Percentiles rank a stretch among this genome's conserved stretches.
phyloP scores from a whole-genome alignment of 1,140 invertebrate genomes.

The Philotrypesis tridentata region DNA sequence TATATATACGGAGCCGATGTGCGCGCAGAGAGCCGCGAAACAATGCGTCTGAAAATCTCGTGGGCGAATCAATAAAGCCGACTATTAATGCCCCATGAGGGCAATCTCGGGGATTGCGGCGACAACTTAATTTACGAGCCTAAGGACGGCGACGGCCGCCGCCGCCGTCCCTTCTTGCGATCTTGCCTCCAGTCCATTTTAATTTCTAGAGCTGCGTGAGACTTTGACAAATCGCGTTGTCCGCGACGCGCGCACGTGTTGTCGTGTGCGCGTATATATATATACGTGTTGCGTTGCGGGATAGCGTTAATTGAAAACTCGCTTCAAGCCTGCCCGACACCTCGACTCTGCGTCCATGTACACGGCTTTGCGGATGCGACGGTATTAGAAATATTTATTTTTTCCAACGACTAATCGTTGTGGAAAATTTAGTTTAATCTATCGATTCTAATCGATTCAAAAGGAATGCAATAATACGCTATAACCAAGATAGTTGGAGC shows the following conservation, averaged over 20 bases:
- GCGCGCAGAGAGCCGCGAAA: too few species aligned
- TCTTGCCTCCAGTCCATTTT: conserved; percentile 14
- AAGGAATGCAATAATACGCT: too few species aligned
- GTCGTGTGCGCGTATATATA: neutral
- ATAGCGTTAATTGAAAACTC: conserved; percentile 22
- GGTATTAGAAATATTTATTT: neutral
- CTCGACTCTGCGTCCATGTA: too few species aligned
- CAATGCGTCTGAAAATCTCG: neutral
- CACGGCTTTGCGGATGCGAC: neutral
- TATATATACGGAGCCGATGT: neutral
- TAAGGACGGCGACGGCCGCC: neutral
- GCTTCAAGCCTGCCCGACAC: neutral
- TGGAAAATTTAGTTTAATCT: too few species aligned
- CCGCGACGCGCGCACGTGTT: neutral
- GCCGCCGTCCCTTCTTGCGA: too few species aligned
- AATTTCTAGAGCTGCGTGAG: conserved; percentile 6
- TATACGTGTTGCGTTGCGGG: neutral
- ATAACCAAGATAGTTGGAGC: too few species aligned
- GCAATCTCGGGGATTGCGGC: neutral
- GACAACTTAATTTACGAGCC: conserved; percentile 29
- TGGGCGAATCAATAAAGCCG: neutral
- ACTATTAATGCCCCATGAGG: neutral
- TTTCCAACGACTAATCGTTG: neutral
- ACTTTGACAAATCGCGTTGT: conserved; percentile 35
- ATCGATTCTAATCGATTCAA: too few species aligned